These are phyloP conservation scores for Characodon lateralis DNA, from an alignment of 2,797 vertebrate genomes.

Conservation along the genomic window DNA sequence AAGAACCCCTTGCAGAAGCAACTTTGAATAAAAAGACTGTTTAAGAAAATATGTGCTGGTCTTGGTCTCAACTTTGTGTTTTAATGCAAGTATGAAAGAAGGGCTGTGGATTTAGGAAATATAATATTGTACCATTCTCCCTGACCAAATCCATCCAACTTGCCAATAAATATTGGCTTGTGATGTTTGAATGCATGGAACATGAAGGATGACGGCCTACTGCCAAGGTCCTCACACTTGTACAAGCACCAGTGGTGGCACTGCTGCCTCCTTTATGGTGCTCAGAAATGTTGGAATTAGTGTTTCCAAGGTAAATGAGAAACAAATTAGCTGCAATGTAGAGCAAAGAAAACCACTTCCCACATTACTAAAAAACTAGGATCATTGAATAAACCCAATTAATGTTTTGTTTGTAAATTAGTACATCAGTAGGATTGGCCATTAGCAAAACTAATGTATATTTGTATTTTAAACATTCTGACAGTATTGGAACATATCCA, in stretches of 20 bases:
- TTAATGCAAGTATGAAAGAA: not conserved
- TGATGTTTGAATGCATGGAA: not conserved
- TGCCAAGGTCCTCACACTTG: not conserved
- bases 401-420: too few relatives aligned
- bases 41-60: slow-evolving; percentile 60
- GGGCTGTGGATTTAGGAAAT: not conserved
- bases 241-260: not conserved
- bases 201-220: not conserved
- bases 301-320: not conserved
- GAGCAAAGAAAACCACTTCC: not conserved
- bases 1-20: slow-evolving; percentile 70
- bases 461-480: too few relatives aligned
- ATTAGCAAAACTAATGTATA: not conserved
- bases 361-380: too few relatives aligned
- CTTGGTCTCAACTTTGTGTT: slow-evolving; percentile 32
- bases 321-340: not conserved
- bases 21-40: slow-evolving; percentile 80
- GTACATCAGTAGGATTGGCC: not conserved
- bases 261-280: not conserved
- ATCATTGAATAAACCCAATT: not conserved
- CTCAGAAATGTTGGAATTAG: not conserved
- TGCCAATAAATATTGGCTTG: not conserved
- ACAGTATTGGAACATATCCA: not conserved
- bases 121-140: not conserved
- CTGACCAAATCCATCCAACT: not conserved